Percentiles rank a stretch among this genome's conserved stretches.
Evolutionary conservation across 2,113 vertebrate species (phyloP).

Genomic region (Phocoena phocoena): DNA sequence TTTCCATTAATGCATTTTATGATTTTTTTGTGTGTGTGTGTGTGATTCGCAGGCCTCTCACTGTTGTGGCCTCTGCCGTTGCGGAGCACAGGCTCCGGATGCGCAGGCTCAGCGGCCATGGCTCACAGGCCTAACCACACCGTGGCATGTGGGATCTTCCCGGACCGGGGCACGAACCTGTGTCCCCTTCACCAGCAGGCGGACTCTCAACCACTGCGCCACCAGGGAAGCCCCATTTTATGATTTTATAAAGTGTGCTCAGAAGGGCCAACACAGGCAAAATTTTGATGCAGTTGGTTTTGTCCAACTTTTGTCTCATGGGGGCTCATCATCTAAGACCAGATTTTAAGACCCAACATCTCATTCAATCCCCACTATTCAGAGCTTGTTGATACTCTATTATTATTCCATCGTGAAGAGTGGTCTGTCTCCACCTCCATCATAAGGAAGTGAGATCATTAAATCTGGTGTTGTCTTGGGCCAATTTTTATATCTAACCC

Average conservation of each 20-base stretch:
- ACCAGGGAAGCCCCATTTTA: neutral
- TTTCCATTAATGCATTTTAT: neutral
- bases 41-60: too few species aligned
- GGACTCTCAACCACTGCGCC: too few species aligned
- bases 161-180: rapidly evolving
- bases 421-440: neutral
- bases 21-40: neutral
- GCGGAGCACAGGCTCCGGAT: too few species aligned
- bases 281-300: neutral
- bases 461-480: too few species aligned
- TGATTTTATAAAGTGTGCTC: neutral
- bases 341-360: neutral
- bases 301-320: neutral
- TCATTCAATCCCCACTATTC: neutral
- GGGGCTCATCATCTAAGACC: neutral
- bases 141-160: too few species aligned
- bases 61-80: too few species aligned
- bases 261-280: neutral
- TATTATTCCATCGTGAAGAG: neutral
- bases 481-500: neutral
- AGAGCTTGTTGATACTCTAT: neutral
- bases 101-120: too few species aligned
- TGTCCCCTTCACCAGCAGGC: too few species aligned
- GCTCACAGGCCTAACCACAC: too few species aligned
- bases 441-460: neutral